A percentile compares a stretch with the other conserved stretches of the same genome.
phyloP scores from a whole-genome alignment of 2,888 invertebrate genomes.

The Timandra comae region DNA sequence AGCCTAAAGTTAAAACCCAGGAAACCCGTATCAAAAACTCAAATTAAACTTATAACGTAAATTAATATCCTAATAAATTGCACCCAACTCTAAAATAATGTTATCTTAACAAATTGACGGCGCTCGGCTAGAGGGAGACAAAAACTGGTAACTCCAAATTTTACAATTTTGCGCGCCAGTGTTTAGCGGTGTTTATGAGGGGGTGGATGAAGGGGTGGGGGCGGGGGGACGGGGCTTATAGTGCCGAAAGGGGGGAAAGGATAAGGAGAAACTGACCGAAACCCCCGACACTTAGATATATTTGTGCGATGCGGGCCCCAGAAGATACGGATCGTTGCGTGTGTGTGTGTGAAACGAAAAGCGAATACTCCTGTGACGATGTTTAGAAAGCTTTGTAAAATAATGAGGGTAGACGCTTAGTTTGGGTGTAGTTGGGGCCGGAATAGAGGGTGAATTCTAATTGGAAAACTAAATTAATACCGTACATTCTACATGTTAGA shows the following conservation, averaged over 20 bases:
- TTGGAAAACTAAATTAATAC: slow-evolving; percentile 24
- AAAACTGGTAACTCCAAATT: slow-evolving; percentile 50
- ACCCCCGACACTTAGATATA: slow-evolving; percentile 68
- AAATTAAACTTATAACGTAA: slow-evolving; percentile 20
- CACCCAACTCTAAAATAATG: slow-evolving; percentile 38
- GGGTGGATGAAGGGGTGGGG: slow-evolving; percentile 28
- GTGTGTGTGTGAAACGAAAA: slow-evolving; percentile 38
- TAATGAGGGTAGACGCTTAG: slow-evolving; percentile 46
- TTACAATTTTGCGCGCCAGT: slow-evolving; percentile 65
- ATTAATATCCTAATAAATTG: slow-evolving; percentile 51
- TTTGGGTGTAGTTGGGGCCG: slow-evolving; percentile 26
- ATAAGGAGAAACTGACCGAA: slow-evolving; percentile 62
- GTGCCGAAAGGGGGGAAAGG: slow-evolving; percentile 59
- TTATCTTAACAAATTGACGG: slow-evolving; percentile 70
- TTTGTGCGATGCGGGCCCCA: slow-evolving; percentile 54
- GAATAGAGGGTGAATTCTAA: slow-evolving; percentile 37
- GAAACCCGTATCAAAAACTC: neutral
- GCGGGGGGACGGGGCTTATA: slow-evolving; percentile 38
- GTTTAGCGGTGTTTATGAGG: slow-evolving; percentile 70
- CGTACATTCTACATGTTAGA: slow-evolving; percentile 12
- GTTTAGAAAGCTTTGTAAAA: slow-evolving; percentile 57
- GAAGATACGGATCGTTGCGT: slow-evolving; percentile 53
- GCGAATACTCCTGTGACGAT: slow-evolving; percentile 35
- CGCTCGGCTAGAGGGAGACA: slow-evolving; percentile 46
- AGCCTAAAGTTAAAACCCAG: too few species aligned